A percentile compares a stretch with the other conserved stretches of the same genome.
Evolutionary conservation across 2,888 invertebrate genomes (phyloP).

Genomic region (Tinea semifulvella): DNA sequence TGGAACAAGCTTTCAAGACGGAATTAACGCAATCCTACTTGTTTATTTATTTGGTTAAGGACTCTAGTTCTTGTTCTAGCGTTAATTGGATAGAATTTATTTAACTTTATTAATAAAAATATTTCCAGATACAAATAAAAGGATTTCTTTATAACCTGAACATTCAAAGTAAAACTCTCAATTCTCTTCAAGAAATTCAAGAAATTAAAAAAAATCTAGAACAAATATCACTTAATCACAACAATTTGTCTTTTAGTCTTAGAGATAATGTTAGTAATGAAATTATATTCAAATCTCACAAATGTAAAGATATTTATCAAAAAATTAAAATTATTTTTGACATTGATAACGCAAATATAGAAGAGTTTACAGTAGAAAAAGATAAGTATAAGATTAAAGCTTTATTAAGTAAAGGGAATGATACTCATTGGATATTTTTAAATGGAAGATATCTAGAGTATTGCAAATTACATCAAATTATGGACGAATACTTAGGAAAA

Average conservation of each 20-base stretch:
- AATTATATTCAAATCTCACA: conserved; percentile 67
- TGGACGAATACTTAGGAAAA: conserved; percentile 29
- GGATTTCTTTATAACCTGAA: conserved; percentile 71
- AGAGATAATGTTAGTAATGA: conserved; percentile 70
- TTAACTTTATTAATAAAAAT: no score
- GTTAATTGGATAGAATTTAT: no score
- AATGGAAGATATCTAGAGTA: conserved; percentile 68
- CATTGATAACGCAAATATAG: conserved; percentile 29
- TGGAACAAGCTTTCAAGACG: no score
- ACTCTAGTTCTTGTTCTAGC: no score
- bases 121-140: conserved; percentile 65
- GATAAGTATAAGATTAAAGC: conserved; percentile 62
- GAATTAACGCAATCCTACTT: no score
- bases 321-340: conserved; percentile 47
- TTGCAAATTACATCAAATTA: conserved; percentile 42
- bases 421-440: conserved; percentile 70
- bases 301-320: conserved; percentile 60
- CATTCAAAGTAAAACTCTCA: conserved; percentile 66
- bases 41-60: no score
- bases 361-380: conserved; percentile 38
- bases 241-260: conserved; percentile 71
- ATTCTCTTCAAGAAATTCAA: conserved; percentile 63
- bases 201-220: conserved; percentile 67
- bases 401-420: conserved; percentile 48
- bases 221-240: conserved; percentile 71